Percentiles rank a stretch among this genome's conserved stretches.
Conservation (phyloP, 2,797 vertebrate genomes). For the Cheirogaleus major region DNA sequence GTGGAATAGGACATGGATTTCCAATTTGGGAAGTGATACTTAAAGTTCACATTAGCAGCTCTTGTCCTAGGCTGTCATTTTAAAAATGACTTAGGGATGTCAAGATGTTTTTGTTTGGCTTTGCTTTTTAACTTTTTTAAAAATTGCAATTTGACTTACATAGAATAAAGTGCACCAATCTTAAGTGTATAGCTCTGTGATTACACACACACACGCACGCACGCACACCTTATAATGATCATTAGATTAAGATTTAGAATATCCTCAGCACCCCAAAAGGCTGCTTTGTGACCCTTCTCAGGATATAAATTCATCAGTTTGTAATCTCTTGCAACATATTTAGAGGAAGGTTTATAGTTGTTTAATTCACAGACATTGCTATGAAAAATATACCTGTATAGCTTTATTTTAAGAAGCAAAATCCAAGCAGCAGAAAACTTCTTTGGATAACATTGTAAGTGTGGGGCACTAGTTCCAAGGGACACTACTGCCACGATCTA, state of each 20-base stretch:
- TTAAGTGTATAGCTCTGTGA: not conserved
- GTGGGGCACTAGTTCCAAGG: not conserved
- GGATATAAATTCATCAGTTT: not conserved
- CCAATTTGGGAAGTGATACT: not conserved
- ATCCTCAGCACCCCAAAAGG: not conserved
- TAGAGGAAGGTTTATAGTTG: not conserved
- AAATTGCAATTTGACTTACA: not conserved
- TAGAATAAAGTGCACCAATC: slow-evolving; percentile 15
- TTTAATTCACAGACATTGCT: not conserved
- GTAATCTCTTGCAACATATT: not conserved
- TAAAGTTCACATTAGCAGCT: not conserved
- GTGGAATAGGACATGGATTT: not conserved
- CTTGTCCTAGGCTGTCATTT: not conserved
- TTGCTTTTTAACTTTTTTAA: slow-evolving; percentile 1
- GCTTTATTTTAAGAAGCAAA: slow-evolving; percentile 52
- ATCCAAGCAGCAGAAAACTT: slow-evolving; percentile 11
- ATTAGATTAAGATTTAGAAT: slow-evolving; percentile 44
- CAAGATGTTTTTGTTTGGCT: slow-evolving; percentile 37
- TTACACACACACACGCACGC: not conserved
- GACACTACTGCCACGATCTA: slow-evolving; percentile 10
- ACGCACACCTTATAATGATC: not conserved
- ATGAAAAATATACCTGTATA: not conserved
- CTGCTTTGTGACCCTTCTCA: not conserved
- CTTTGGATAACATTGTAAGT: not conserved
- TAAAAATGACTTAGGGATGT: slow-evolving; percentile 45